Evolutionary conservation across 2,888 invertebrate genomes (phyloP), one percentile per base, ranked within the genome.

Genomic region (Drosophila quinaria): DNA sequence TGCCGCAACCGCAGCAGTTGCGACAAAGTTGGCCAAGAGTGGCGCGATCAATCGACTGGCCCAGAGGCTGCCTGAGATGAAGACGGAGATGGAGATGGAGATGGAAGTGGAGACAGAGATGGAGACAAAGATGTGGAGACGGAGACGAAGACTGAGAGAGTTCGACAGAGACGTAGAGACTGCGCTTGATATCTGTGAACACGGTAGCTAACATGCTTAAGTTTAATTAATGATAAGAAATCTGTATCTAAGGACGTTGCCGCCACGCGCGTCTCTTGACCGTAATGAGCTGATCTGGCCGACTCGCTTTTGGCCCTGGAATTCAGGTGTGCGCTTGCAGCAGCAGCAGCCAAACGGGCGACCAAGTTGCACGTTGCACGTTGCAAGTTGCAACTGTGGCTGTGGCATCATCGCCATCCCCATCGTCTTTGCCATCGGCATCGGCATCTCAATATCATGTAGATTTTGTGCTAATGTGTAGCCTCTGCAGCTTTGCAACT

Each of bases 211-310:
- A 92, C 92, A 92, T 92, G 92, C 91, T 91, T 91, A 91, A 90
- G 89, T 91, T 92, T 92, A 92, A 92, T 92, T 92, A 92, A 92
- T 92, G 92, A 92, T 92, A 92, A 91, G 91, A 91, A 92, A 92
- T 92, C 92, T 91, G 89, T 90, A 91, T 91, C 91, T 90, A 90
- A 91, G 89, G 83, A 89, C 70, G 85, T 76, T 69, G 80, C 87
- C 87, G 79, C 70, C 71, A 71, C 75, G 73, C 65, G 73, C 65
- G 70, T 47, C 74, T 54, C 35, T 62, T 52, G 50, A 44, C 65
- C 64, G 51, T 89, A 84, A 84, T 84, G 84, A 86, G 81, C 79
- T 58, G 55, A 59, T 63, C 70, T 60, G 42, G 52, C 37, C 37
- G 35, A 33, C 29, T 55, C 49, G 54, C 44, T 52, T 31, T 39